phyloP scores from a whole-genome alignment of 2,797 vertebrate genomes.

The Labeo calbasu region DNA sequence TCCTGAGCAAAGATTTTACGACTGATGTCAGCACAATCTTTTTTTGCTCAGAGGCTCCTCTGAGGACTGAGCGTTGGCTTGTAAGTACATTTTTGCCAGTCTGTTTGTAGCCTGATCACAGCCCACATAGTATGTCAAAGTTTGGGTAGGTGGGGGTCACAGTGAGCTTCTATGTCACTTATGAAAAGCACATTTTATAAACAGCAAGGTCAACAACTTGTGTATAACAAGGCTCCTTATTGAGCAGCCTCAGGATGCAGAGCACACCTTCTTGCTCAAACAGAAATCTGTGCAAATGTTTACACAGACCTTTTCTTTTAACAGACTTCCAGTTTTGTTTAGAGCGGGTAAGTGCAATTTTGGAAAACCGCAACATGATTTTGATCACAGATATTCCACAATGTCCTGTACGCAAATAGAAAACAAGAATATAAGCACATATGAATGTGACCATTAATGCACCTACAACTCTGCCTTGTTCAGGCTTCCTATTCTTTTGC shows the following conservation, averaged over 20 bases:
- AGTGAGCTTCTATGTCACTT: constrained; percentile 62
- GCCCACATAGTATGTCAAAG: constrained; percentile 56
- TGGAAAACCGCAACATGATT: constrained; percentile 30
- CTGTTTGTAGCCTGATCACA: constrained; percentile 51
- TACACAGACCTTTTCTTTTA: constrained; percentile 43
- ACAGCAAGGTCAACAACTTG: constrained; percentile 64
- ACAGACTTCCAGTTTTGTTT: constrained; percentile 48
- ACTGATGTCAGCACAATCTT: constrained; percentile 50
- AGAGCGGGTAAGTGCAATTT: constrained; percentile 25
- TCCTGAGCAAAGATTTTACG: constrained; percentile 11
- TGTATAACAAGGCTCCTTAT: constrained; percentile 67
- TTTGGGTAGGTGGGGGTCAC: constrained; percentile 58
- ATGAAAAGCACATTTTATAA: constrained; percentile 75
- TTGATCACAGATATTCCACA: constrained; percentile 14
- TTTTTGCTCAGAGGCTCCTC: constrained; percentile 2
- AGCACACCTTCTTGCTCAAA: constrained; percentile 62
- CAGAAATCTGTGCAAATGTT: constrained; percentile 58
- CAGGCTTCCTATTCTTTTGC: neutral
- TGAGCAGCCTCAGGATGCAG: constrained; percentile 55
- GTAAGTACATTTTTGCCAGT: constrained; percentile 37
- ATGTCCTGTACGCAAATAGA: neutral
- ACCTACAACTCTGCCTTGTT: constrained; percentile 10
- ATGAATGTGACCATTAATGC: constrained; percentile 5
- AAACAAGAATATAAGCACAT: constrained; percentile 19
- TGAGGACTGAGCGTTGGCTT: constrained; percentile 27